Evolutionary conservation across 2,797 vertebrate genomes (phyloP).

Genomic region (Catostomus latipinnis): DNA sequence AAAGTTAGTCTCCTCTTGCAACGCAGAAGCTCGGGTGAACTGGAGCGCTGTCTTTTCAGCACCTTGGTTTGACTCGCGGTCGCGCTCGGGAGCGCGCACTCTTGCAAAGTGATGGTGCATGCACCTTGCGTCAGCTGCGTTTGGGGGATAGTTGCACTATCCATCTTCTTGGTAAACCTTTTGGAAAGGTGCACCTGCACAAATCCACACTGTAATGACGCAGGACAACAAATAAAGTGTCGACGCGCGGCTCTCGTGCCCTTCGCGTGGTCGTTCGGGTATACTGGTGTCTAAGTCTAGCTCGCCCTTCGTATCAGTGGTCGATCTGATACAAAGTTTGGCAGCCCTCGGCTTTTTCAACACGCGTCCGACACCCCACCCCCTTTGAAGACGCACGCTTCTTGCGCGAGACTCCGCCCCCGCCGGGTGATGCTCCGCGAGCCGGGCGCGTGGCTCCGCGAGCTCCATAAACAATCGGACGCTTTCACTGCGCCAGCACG

Average conservation of each 20-base stretch:
- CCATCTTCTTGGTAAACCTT: slow-evolving; percentile 67
- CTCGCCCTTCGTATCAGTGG: slow-evolving; percentile 75
- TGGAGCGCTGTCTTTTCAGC: slow-evolving; percentile 85
- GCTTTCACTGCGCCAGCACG: slow-evolving; percentile 85
- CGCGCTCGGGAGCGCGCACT: slow-evolving; percentile 61
- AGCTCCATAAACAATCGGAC: slow-evolving; percentile 88
- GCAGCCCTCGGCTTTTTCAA: slow-evolving; percentile 87
- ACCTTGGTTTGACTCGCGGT: slow-evolving; percentile 72
- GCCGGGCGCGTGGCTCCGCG: slow-evolving; percentile 89
- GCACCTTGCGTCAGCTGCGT: slow-evolving; percentile 70
- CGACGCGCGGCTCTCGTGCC: slow-evolving; percentile 81
- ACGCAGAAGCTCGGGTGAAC: slow-evolving; percentile 88
- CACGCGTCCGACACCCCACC: slow-evolving; percentile 83
- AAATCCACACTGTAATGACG: slow-evolving; percentile 40
- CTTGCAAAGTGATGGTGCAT: slow-evolving; percentile 74
- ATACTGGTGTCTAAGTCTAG: slow-evolving; percentile 72
- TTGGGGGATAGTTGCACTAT: slow-evolving; percentile 72
- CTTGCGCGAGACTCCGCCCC: slow-evolving; percentile 78
- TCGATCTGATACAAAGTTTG: slow-evolving; percentile 85
- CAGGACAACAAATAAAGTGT: slow-evolving; percentile 57
- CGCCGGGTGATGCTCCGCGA: slow-evolving; percentile 80
- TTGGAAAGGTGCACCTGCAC: slow-evolving; percentile 33
- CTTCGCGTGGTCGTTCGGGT: slow-evolving; percentile 78
- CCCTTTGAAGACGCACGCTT: slow-evolving; percentile 80
- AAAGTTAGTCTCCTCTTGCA: slow-evolving; percentile 88